Conservation (phyloP, 2,113 vertebrate species). For the Ornithorhynchus anatinus region DNA sequence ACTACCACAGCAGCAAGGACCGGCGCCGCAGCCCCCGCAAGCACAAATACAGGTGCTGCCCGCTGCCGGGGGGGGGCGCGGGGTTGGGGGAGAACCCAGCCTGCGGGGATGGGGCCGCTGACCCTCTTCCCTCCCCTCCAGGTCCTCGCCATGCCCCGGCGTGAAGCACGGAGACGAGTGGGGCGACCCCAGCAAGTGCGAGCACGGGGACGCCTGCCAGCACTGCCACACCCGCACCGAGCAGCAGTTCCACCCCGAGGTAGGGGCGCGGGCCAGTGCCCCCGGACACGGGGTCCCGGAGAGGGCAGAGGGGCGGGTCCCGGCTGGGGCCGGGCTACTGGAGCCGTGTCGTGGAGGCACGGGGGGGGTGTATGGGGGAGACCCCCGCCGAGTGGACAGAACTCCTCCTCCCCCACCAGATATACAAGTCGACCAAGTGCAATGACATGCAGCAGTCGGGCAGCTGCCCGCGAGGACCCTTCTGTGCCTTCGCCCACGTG, state of each 20-base stretch:
- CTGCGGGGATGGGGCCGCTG: background rate
- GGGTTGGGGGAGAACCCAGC: background rate
- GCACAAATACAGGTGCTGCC: slow-evolving; percentile 92
- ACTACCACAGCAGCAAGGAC: slow-evolving; percentile 98
- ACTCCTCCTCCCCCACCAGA: slow-evolving; percentile 69
- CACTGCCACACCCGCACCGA: slow-evolving; percentile 97
- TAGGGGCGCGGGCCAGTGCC: slow-evolving; percentile 36
- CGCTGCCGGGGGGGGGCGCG: too few species aligned
- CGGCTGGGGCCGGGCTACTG: background rate
- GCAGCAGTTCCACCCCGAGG: slow-evolving; percentile 98
- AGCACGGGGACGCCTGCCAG: slow-evolving; percentile 90
- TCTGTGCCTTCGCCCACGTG: slow-evolving; percentile 97
- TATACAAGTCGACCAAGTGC: slow-evolving; percentile 98
- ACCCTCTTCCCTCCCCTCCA: slow-evolving; percentile 52
- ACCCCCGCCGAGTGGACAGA: background rate
- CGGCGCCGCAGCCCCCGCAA: slow-evolving; percentile 93
- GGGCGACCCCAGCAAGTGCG: slow-evolving; percentile 98
- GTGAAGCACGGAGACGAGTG: slow-evolving; percentile 98
- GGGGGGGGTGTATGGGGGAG: background rate
- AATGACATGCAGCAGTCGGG: slow-evolving; percentile 98
- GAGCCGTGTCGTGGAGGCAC: background rate
- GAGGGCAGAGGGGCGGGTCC: background rate
- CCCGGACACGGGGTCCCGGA: background rate
- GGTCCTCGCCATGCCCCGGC: slow-evolving; percentile 90
- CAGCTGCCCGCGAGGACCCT: slow-evolving; percentile 96